A percentile compares a stretch with the other conserved stretches of the same genome.
phyloP scores from a whole-genome alignment of 1,140 invertebrate genomes.

The Polypedilum vanderplanki region DNA sequence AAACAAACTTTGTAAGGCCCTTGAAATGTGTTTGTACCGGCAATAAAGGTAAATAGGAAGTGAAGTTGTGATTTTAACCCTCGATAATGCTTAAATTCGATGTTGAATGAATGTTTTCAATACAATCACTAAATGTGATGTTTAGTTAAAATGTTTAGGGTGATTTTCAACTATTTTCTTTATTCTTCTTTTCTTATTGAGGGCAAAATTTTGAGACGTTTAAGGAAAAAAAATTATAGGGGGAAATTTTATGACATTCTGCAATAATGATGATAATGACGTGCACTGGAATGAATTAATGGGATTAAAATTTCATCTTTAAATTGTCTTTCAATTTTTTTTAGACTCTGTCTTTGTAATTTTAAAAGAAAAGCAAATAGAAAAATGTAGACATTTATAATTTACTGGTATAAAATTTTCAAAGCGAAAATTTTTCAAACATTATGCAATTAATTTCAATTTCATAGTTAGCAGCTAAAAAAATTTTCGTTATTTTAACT shows the following conservation, averaged over 20 bases:
- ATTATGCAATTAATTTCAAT: too few species aligned
- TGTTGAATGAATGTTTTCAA: conserved; percentile 5
- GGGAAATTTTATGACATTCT: background rate
- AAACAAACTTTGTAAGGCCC: background rate
- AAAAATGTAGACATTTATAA: too few species aligned
- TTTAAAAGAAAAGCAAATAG: too few species aligned
- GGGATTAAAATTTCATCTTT: background rate
- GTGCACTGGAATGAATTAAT: background rate
- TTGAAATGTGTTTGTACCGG: conserved; percentile 10
- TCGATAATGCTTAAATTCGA: background rate
- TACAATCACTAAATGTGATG: too few species aligned
- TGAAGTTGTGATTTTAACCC: conserved; percentile 17
- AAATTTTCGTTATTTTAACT: too few species aligned
- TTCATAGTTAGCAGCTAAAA: too few species aligned
- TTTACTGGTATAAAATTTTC: too few species aligned
- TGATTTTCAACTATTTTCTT: background rate
- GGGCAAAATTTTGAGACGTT: too few species aligned
- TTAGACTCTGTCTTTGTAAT: background rate
- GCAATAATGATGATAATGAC: background rate
- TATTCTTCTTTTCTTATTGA: background rate
- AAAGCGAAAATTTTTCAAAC: too few species aligned
- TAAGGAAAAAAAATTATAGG: background rate
- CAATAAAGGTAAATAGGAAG: conserved; percentile 18
- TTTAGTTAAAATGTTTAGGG: background rate
- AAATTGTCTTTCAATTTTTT: background rate